These are phyloP conservation scores for Lethenteron reissneri DNA, from an alignment of 2,113 vertebrate genomes.

Conservation along the genomic window DNA sequence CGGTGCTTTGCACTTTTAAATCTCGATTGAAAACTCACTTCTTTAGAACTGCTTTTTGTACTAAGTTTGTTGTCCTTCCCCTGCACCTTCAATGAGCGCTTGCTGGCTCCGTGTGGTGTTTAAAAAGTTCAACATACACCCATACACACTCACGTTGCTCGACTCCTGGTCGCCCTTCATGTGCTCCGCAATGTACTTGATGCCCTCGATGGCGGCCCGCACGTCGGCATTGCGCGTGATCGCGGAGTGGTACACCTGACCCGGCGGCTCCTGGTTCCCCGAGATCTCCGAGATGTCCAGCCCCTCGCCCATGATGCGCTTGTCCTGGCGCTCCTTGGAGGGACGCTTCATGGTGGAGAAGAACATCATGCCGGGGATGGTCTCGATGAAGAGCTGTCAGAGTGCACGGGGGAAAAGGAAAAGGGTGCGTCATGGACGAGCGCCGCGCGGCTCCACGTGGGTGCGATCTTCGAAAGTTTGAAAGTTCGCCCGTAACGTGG, in stretches of 20 bases:
- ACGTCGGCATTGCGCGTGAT: constrained; percentile 77
- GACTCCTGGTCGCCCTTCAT: constrained; percentile 90
- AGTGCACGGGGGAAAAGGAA: constrained; percentile 6
- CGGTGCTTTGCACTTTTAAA: no score
- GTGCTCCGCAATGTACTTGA: constrained; percentile 91
- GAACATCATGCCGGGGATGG: constrained; percentile 90
- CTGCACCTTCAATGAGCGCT: no score
- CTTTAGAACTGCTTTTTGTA: no score
- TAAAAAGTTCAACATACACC: no score
- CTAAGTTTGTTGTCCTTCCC: no score
- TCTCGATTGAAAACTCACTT: no score
- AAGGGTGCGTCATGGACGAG: neutral
- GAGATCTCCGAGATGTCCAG: constrained; percentile 94
- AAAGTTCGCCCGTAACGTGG: no score
- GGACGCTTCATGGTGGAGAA: constrained; percentile 97
- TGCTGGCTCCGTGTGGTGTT: no score
- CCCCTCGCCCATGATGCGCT: constrained; percentile 46
- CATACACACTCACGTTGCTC: constrained; percentile 42
- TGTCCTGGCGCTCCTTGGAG: constrained; percentile 51
- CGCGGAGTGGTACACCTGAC: constrained; percentile 52
- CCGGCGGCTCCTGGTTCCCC: constrained; percentile 49
- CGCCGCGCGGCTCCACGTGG: no score
- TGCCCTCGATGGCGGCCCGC: constrained; percentile 71
- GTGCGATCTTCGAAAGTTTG: no score
- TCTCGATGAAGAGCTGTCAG: constrained; percentile 72